Percentiles rank a stretch among this genome's conserved stretches.
These are phyloP conservation scores for Vultur gryphus DNA, from an alignment of 2,797 vertebrate genomes.

Conservation along the genomic window DNA sequence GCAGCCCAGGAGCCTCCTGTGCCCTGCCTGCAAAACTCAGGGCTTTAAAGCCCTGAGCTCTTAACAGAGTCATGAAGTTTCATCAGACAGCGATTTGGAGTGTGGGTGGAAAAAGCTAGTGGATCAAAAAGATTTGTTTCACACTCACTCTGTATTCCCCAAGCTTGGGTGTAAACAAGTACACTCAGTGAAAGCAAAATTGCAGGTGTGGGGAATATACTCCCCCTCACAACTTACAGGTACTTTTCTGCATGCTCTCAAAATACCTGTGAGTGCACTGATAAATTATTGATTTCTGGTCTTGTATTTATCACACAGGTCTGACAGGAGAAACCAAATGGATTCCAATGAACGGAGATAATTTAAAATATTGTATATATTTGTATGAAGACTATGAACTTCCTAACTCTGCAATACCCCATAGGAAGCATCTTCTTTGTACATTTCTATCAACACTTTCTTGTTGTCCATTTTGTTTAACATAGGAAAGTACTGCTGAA, in stretches of 20 bases:
- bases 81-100: not conserved
- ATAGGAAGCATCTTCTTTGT: constrained; percentile 64
- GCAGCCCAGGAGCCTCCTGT: not conserved
- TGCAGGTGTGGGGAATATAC: not conserved
- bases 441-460: constrained; percentile 62
- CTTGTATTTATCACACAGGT: constrained; percentile 49
- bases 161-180: not conserved
- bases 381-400: constrained; percentile 71
- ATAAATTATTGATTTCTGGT: constrained; percentile 10
- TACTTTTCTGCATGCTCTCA: not conserved
- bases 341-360: constrained; percentile 46
- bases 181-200: not conserved
- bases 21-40: not conserved
- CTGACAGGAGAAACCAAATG: not conserved
- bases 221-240: not conserved
- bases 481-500: constrained; percentile 27
- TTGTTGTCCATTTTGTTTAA: constrained; percentile 45
- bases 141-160: not conserved
- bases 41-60: not conserved
- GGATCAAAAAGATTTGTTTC: not conserved
- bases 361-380: constrained; percentile 72
- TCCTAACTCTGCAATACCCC: constrained; percentile 12
- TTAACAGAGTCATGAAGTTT: not conserved
- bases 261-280: not conserved
- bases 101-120: not conserved